Conservation (phyloP, 1,140 invertebrate genomes). For the Tetragnatha versicolor region DNA sequence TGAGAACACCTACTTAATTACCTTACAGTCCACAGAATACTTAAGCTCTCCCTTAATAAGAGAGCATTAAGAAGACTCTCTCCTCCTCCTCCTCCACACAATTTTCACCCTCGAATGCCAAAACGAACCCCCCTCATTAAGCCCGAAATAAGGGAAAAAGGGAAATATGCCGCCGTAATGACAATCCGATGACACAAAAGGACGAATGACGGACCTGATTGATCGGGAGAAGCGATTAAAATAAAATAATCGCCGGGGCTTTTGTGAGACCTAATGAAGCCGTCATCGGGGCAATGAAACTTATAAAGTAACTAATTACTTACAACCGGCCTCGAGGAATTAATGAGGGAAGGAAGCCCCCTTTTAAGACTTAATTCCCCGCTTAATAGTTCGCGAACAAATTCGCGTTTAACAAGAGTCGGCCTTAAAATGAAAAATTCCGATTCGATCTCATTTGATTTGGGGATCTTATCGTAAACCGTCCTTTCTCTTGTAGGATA, state of each 20-base stretch:
- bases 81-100: no score
- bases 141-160: no score
- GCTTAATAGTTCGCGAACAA: slow-evolving; percentile 54
- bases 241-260: no score
- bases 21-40: no score
- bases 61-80: neutral
- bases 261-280: slow-evolving; percentile 32
- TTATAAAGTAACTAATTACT: slow-evolving; percentile 55
- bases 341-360: slow-evolving; percentile 41
- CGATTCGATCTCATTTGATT: slow-evolving; percentile 54
- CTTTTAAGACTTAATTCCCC: slow-evolving; percentile 43
- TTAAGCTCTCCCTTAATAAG: no score
- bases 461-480: slow-evolving; percentile 51
- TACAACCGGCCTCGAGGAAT: slow-evolving; percentile 47
- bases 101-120: no score
- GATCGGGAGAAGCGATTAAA: slow-evolving; percentile 34
- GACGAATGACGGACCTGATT: neutral
- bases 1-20: no score
- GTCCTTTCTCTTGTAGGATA: slow-evolving; percentile 55
- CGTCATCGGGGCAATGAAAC: slow-evolving; percentile 46
- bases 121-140: no score
- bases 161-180: neutral
- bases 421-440: slow-evolving; percentile 54
- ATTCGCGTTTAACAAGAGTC: slow-evolving; percentile 53
- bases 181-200: slow-evolving; percentile 18